Evolutionary conservation across 2,888 invertebrate species (phyloP).

Genomic region (Drosophila atripex): DNA sequence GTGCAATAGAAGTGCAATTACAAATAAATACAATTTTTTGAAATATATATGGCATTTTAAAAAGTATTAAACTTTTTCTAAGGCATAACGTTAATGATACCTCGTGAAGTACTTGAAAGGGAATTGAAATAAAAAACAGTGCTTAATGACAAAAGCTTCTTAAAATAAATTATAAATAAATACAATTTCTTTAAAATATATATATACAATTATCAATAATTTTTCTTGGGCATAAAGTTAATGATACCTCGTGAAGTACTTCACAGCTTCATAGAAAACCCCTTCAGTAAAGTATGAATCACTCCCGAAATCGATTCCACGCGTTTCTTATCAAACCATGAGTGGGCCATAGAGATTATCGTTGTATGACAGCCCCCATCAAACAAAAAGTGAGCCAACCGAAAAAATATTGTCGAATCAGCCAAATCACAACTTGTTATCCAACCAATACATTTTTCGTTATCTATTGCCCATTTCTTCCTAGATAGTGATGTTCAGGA

Average conservation of each 20-base stretch:
- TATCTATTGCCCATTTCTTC: constrained; percentile 12
- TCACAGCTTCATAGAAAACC: constrained; percentile 23
- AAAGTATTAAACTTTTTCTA: not conserved
- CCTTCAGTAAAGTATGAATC: constrained; percentile 21
- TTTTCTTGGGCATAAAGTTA: not conserved
- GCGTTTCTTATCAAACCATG: constrained; percentile 25
- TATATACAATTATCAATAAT: too few relatives aligned
- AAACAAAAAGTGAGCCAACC: constrained; percentile 26
- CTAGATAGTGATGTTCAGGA: constrained; percentile 32
- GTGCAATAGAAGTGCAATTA: too few relatives aligned
- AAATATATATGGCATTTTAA: too few relatives aligned
- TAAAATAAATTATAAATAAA: too few relatives aligned
- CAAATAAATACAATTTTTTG: too few relatives aligned
- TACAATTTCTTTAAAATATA: too few relatives aligned
- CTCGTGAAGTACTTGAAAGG: not conserved
- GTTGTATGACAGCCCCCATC: constrained; percentile 28
- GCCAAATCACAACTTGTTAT: constrained; percentile 36
- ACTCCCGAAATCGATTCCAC: constrained; percentile 22
- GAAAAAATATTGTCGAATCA: constrained; percentile 31
- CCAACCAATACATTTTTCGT: constrained; percentile 13
- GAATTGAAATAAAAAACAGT: too few relatives aligned
- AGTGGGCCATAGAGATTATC: constrained; percentile 38
- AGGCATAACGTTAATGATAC: not conserved
- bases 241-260: not conserved
- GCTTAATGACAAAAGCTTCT: too few relatives aligned